These are phyloP conservation scores for Cryptomyrus ogoouensis DNA, from an alignment of 2,113 vertebrate genomes.

Conservation along the genomic window DNA sequence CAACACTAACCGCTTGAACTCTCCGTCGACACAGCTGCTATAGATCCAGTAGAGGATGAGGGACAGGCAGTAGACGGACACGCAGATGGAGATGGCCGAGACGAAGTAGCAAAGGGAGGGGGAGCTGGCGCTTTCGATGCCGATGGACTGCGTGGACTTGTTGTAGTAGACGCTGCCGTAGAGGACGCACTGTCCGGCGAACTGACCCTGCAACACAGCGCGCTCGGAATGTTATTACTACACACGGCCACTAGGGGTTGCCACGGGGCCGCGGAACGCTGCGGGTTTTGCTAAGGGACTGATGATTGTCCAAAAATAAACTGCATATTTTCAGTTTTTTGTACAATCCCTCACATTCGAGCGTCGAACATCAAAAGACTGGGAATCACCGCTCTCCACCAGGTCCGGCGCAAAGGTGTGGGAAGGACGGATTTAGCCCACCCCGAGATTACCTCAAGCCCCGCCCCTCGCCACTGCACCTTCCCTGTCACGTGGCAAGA, in stretches of 20 bases:
- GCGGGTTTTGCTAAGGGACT: neutral
- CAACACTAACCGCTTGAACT: conserved; percentile 34
- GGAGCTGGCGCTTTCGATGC: conserved; percentile 29
- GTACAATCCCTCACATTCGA: neutral
- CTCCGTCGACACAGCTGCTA: conserved; percentile 38
- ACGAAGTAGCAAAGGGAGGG: conserved; percentile 54
- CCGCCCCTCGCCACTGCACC: neutral
- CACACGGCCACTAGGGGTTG: neutral
- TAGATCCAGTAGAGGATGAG: conserved; percentile 49
- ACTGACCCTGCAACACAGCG: conserved; percentile 45
- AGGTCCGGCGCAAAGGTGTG: neutral
- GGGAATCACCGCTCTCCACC: neutral
- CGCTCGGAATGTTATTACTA: neutral
- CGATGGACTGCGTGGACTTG: conserved; percentile 20
- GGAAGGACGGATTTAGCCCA: neutral
- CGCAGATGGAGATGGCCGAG: conserved; percentile 32
- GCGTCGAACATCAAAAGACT: neutral
- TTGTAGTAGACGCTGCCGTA: conserved; percentile 45
- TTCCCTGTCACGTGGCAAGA: neutral
- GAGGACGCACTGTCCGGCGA: conserved; percentile 46
- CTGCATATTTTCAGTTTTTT: neutral
- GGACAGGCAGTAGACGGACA: conserved; percentile 50
- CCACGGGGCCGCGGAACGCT: neutral
- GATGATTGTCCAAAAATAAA: neutral
- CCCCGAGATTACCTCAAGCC: neutral